Percentiles rank a stretch among this genome's conserved stretches.
phyloP scores from a whole-genome alignment of 2,888 invertebrate species.

The Phlogophora meticulosa region DNA sequence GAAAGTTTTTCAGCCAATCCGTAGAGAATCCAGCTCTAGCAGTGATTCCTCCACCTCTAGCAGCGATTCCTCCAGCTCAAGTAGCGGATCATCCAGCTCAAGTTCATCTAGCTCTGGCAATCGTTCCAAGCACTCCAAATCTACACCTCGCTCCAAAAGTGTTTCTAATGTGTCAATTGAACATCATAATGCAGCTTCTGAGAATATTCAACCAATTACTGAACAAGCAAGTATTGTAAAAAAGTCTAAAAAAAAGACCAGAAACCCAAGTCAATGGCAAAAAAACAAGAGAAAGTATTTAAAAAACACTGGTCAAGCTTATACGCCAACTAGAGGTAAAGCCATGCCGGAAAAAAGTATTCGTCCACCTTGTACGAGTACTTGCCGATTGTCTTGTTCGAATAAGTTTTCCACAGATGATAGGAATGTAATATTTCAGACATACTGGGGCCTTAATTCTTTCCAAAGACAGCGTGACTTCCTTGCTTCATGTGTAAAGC shows the following conservation, averaged over 20 bases:
- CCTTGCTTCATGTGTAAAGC: slow-evolving; percentile 52
- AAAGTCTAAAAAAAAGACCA: background rate
- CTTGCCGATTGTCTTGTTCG: slow-evolving; percentile 52
- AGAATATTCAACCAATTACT: background rate
- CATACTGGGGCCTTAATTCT: slow-evolving; percentile 55
- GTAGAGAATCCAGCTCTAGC: no score
- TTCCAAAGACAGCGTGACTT: slow-evolving; percentile 53
- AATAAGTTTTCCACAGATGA: slow-evolving; percentile 50
- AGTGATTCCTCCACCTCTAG: no score
- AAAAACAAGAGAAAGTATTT: slow-evolving; percentile 47
- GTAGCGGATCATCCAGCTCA: no score
- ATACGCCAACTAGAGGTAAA: slow-evolving; percentile 24
- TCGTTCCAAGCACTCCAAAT: slow-evolving; percentile 1
- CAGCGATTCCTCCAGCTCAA: no score
- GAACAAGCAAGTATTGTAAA: background rate
- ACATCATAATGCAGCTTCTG: background rate
- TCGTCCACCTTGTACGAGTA: slow-evolving; percentile 44
- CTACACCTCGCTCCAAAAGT: slow-evolving; percentile 1
- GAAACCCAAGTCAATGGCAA: background rate
- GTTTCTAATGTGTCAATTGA: background rate
- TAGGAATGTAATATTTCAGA: slow-evolving; percentile 48
- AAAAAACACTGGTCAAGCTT: slow-evolving; percentile 50
- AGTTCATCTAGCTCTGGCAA: slow-evolving; percentile 3
- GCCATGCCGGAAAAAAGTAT: slow-evolving; percentile 45
- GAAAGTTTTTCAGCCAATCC: background rate